Conservation (phyloP, 2,888 invertebrate genomes). For the Caenorhabditis sp. region DNA sequence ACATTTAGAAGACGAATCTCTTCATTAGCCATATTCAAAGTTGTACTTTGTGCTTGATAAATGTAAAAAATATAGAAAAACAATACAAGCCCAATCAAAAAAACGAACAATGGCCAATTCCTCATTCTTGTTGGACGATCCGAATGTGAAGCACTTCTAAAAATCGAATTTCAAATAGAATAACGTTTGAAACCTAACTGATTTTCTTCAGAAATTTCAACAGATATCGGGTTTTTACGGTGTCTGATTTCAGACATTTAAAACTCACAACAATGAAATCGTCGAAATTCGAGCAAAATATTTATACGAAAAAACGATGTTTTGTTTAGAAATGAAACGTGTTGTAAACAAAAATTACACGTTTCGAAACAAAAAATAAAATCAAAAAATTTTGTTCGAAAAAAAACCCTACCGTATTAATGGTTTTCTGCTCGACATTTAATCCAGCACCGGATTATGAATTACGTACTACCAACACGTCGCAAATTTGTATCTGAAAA, state of each 20-base stretch:
- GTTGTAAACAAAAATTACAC: background rate
- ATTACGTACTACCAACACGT: too few relatives aligned
- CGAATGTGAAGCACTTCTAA: slow-evolving; percentile 20
- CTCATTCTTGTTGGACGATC: slow-evolving; percentile 50
- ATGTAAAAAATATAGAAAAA: slow-evolving; percentile 42
- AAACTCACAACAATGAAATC: background rate
- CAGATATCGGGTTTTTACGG: background rate
- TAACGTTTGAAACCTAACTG: background rate
- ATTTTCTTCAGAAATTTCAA: background rate
- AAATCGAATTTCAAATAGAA: background rate
- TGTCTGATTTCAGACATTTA: background rate
- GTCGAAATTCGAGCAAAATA: too few relatives aligned
- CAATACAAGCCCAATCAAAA: slow-evolving; percentile 51
- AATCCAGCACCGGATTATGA: background rate
- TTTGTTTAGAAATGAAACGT: background rate
- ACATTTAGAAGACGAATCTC: slow-evolving; percentile 23
- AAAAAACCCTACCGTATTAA: slow-evolving; percentile 23
- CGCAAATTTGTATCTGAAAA: background rate
- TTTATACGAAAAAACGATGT: too few relatives aligned
- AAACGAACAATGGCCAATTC: slow-evolving; percentile 56
- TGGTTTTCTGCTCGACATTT: slow-evolving; percentile 33
- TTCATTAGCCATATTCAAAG: slow-evolving; percentile 23
- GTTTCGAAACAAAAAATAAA: background rate
- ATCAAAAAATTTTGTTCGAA: background rate
- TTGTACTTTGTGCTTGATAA: slow-evolving; percentile 36